Base-by-base conservation (phyloP, 53 echinoderm and acorn worm species). In the Apostichopus leukothele region DNA sequence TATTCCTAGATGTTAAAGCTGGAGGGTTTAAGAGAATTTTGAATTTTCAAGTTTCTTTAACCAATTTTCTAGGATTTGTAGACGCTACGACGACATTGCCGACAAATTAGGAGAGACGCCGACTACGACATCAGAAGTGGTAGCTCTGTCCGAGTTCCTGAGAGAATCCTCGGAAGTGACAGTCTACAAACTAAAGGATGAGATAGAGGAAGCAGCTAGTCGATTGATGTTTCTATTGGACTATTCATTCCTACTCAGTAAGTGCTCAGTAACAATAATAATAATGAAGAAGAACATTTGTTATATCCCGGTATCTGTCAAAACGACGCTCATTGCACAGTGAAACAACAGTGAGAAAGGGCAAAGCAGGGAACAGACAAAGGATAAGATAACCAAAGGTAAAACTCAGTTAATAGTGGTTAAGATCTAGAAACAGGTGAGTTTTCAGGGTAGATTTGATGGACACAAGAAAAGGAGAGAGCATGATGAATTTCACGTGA, bases 181-280 rank as follows among this genome's bases (percentile, higher is more conserved):
- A 4, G 99, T 99, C 87, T 92, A 90, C 91, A 99, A 99, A 86
- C 92, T 99, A 73, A 96, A 96, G 86, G 94, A 96, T 90, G 99
- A 99, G 75, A 96, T 99, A 52, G 96, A 99, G 18, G 99, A 99
- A 57, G 99, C 99, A 23, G 96, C 99, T 11, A 96, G 90, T 75
- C 84, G 99, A 5, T 92, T 99, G 79, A 95, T 94, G 95, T 99
- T 99, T 79, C 92, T 99, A 10, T 84, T 99, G 21, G 99, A 99
- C 90, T 96, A 99, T 89, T 96, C 99, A n/a, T 94, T 94, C 84
- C 86, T 99, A 79, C 96, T 93, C 80, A 96, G 99, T 99, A 94
- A 94, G 96, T 76, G 39, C 39, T 39, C 39, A 39, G 39, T 23
- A 23, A 23, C 0, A 23, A 23, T 23, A 23, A 18, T 67, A 67